These are phyloP conservation scores for Nesoenas mayeri DNA, from an alignment of 2,113 vertebrate genomes.

Conservation along the genomic window DNA sequence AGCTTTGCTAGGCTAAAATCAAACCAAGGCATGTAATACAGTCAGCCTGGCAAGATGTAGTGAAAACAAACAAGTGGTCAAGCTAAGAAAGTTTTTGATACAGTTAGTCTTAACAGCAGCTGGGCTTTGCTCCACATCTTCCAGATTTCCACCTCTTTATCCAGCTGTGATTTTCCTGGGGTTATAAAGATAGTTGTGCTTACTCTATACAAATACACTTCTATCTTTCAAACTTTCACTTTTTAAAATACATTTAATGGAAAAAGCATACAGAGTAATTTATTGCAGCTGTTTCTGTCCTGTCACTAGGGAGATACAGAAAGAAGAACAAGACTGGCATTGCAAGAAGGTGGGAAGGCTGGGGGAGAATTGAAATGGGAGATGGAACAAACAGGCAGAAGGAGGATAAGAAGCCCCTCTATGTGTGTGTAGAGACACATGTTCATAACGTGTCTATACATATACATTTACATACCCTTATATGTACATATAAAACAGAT, in stretches of 20 bases:
- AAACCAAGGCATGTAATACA: neutral
- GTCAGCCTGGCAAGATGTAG: neutral
- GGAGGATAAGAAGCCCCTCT: neutral
- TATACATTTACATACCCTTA: too few relatives aligned
- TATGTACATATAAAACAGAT: too few relatives aligned
- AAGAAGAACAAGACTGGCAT: neutral
- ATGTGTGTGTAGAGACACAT: neutral
- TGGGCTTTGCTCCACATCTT: neutral
- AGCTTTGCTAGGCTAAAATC: neutral
- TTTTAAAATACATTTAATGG: constrained; percentile 37
- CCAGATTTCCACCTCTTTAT: neutral
- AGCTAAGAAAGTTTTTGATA: neutral
- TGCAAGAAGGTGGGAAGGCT: neutral
- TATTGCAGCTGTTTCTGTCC: constrained; percentile 36
- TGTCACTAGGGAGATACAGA: constrained; percentile 31
- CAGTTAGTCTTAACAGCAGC: neutral
- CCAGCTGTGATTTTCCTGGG: constrained; percentile 7
- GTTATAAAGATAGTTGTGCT: constrained; percentile 9
- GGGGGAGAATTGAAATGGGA: constrained; percentile 8
- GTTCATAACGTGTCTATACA: neutral
- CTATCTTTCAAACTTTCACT: constrained; percentile 39
- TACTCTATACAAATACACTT: constrained; percentile 2
- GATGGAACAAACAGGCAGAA: neutral
- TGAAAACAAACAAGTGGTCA: neutral
- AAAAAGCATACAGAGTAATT: neutral